Evolutionary conservation across 2,113 vertebrate genomes (phyloP).

Genomic region (Thymallus thymallus): DNA sequence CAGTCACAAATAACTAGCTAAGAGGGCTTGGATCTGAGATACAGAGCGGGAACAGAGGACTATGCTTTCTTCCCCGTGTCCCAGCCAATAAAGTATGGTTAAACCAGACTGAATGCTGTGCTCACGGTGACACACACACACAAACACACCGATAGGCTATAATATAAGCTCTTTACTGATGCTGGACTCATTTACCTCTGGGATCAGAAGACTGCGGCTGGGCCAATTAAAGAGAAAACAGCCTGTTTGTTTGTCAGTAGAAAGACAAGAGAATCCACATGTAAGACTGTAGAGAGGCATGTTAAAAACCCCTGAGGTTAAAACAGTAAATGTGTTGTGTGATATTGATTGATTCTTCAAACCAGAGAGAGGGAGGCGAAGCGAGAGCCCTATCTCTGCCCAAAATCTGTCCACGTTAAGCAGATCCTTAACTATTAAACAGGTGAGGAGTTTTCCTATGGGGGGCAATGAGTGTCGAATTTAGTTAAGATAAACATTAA

Average conservation of each 20-base stretch:
- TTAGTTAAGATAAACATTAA: too few relatives aligned
- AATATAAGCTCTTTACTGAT: background rate
- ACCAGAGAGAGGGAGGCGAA: too few relatives aligned
- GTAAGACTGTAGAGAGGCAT: background rate
- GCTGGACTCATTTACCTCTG: background rate
- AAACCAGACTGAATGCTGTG: too few relatives aligned
- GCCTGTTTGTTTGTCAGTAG: background rate
- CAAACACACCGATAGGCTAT: too few relatives aligned
- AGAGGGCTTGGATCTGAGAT: background rate
- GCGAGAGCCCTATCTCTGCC: too few relatives aligned
- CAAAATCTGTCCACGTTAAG: too few relatives aligned
- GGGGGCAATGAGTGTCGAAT: too few relatives aligned
- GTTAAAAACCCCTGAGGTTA: background rate
- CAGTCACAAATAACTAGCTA: slow-evolving; percentile 1
- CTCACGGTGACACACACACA: too few relatives aligned
- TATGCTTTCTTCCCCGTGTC: background rate
- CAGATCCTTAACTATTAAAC: too few relatives aligned
- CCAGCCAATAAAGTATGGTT: background rate
- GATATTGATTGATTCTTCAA: too few relatives aligned
- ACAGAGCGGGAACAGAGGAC: background rate
- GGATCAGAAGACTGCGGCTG: background rate
- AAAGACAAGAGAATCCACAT: background rate
- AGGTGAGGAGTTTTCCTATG: too few relatives aligned
- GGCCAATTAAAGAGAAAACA: background rate
- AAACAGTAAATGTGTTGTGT: too few relatives aligned